phyloP scores from a whole-genome alignment of 1,140 invertebrate species.

The Hylaeus anthracinus region DNA sequence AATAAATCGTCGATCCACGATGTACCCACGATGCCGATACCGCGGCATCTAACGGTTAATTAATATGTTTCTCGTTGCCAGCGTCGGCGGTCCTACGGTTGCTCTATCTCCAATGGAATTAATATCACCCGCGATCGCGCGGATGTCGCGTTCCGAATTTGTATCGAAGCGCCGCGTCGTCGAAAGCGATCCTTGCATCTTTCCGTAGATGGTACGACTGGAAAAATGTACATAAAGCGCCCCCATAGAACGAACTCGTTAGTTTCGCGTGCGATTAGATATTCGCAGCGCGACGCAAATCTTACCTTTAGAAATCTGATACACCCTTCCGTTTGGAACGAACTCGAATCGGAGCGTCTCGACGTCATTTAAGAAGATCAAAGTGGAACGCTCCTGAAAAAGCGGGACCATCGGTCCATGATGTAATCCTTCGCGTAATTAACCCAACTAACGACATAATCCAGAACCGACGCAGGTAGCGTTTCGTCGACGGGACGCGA shows the following conservation, averaged over 20 bases:
- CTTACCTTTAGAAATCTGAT: no score
- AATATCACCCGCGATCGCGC: slow-evolving; percentile 6
- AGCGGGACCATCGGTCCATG: background rate
- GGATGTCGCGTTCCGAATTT: slow-evolving; percentile 13
- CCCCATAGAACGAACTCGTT: no score
- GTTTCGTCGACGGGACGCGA: background rate
- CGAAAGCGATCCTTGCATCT: no score
- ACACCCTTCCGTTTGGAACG: no score
- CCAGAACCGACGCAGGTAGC: background rate
- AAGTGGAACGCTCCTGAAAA: background rate
- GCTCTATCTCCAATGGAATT: slow-evolving; percentile 8
- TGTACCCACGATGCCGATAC: background rate
- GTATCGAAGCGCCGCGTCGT: background rate
- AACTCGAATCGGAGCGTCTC: background rate
- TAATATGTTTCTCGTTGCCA: slow-evolving; percentile 38
- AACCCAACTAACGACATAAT: slow-evolving; percentile 10
- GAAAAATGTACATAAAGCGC: no score
- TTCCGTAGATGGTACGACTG: no score
- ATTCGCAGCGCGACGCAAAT: no score
- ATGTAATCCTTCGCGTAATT: slow-evolving; percentile 32
- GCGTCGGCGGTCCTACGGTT: background rate
- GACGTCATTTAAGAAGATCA: background rate
- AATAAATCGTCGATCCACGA: slow-evolving; percentile 23
- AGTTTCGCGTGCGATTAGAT: no score
- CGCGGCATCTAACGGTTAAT: slow-evolving; percentile 42